Conservation (phyloP, 2,113 vertebrate species). For the Cyprinodon tularosa region DNA sequence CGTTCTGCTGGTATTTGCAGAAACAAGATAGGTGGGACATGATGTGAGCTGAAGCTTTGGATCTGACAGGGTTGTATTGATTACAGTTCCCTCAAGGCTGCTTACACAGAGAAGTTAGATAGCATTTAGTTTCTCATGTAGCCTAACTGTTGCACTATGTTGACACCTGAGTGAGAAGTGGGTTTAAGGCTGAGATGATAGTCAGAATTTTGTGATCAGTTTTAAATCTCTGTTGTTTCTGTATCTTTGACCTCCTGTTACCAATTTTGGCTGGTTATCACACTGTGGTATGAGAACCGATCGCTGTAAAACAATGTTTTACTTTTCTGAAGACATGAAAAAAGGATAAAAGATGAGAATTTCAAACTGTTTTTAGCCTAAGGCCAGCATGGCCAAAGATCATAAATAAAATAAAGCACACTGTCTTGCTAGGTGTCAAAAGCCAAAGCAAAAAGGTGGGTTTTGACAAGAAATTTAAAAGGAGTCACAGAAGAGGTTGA, state of each 20-base stretch:
- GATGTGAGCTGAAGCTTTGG: conserved; percentile 37
- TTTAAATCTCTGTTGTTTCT: not conserved
- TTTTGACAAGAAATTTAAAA: too few species aligned
- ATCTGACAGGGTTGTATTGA: conserved; percentile 54
- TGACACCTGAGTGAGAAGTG: conserved; percentile 20
- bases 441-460: too few species aligned
- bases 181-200: conserved; percentile 9
- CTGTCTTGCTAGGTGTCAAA: too few species aligned
- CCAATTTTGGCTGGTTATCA: not conserved
- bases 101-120: conserved; percentile 38
- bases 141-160: conserved; percentile 23
- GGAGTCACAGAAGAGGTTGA: too few species aligned
- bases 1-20: conserved; percentile 42
- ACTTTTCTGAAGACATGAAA: too few species aligned
- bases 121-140: conserved; percentile 44
- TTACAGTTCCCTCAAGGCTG: conserved; percentile 62
- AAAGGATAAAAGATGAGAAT: not conserved
- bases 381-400: not conserved
- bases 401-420: too few species aligned
- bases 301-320: too few species aligned
- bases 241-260: not conserved
- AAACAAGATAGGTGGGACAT: conserved; percentile 43
- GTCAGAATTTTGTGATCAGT: not conserved
- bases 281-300: too few species aligned
- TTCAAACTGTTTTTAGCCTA: not conserved